Base-by-base conservation (phyloP, 1,140 invertebrate species). In the Drosophila guanche region DNA sequence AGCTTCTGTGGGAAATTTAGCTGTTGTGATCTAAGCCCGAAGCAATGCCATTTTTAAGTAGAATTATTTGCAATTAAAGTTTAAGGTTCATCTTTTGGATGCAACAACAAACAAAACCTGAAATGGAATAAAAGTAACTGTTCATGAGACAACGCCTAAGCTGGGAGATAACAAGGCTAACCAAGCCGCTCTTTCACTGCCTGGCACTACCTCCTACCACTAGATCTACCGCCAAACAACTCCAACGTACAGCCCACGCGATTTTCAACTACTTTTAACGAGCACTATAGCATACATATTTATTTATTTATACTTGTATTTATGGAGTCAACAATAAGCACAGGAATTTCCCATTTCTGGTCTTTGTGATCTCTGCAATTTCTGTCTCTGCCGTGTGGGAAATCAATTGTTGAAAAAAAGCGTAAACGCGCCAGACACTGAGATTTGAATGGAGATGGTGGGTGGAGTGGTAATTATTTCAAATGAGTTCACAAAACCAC, bases 331-430 rank as follows among this genome's bases (percentile, higher is more conserved):
- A 69, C 66, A 69, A 84, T 67, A 62, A 72, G 43, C 29, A 60
- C 48, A 85, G 78, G 83, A 88, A 88, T 88, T 85, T 85, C 81
- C 81, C 60, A 77, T 77, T 86, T 88, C 53, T 85, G 47, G 69
- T 79, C 79, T 78, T 74, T 77, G 79, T 81, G 73, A 80, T 77
- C 59, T 71, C 16, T 53, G 66, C 68, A 73, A 55, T 57, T 71
- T 73, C 23, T 56, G 55, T 77, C 25, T 47, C 27, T 62, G 47
- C 47, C 68, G 80, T 77, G 81, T 85, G 81, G 81, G 81, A 85
- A 85, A 85, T 63, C 54, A 88, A 86, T 85, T 86, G 81, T 81
- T 73, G 25, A 69, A 53, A 58, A 66, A 57, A 67, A 58, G 8
- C 33, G 10, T 20, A 47, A 53, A 23, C 25, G 58, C 62, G 54